Conservation (phyloP, 2,797 vertebrate species). For the Microcaecilia unicolor region DNA sequence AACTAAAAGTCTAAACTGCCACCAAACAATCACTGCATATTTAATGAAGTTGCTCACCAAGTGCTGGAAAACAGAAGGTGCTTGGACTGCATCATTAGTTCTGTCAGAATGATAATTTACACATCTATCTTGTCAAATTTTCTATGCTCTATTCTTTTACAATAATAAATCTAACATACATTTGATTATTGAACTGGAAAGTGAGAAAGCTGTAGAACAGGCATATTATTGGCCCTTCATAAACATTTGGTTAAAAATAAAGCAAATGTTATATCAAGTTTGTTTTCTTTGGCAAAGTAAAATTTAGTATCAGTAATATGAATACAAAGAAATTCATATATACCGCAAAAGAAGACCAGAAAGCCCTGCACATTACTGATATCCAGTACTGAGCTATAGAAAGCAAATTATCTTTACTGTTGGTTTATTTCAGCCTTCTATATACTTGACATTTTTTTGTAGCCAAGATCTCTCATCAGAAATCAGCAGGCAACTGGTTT, state of each 20-base stretch:
- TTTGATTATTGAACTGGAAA: slow-evolving; percentile 71
- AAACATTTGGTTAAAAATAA: slow-evolving; percentile 27
- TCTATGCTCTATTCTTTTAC: slow-evolving; percentile 80
- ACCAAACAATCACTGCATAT: slow-evolving; percentile 76
- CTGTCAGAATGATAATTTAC: slow-evolving; percentile 99
- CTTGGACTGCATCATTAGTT: slow-evolving; percentile 98
- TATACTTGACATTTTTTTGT: not conserved
- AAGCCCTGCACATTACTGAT: not conserved
- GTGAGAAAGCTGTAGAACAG: slow-evolving; percentile 32
- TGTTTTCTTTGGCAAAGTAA: not conserved
- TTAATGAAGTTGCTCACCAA: slow-evolving; percentile 74
- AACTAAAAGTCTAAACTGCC: slow-evolving; percentile 59
- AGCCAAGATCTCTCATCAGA: not conserved
- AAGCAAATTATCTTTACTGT: slow-evolving; percentile 4
- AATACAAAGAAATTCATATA: too few relatives aligned
- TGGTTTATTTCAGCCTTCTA: not conserved
- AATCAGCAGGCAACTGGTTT: not conserved
- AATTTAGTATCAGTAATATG: not conserved
- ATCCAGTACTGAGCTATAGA: not conserved
- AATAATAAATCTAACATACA: slow-evolving; percentile 92
- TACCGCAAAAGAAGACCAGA: not conserved
- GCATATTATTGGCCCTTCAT: slow-evolving; percentile 35
- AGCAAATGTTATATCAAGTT: not conserved
- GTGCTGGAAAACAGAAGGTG: slow-evolving; percentile 93
- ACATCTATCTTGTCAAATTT: slow-evolving; percentile 99